Evolutionary conservation across 2,888 invertebrate species (phyloP).

Genomic region (Platerodrilus igneus): DNA sequence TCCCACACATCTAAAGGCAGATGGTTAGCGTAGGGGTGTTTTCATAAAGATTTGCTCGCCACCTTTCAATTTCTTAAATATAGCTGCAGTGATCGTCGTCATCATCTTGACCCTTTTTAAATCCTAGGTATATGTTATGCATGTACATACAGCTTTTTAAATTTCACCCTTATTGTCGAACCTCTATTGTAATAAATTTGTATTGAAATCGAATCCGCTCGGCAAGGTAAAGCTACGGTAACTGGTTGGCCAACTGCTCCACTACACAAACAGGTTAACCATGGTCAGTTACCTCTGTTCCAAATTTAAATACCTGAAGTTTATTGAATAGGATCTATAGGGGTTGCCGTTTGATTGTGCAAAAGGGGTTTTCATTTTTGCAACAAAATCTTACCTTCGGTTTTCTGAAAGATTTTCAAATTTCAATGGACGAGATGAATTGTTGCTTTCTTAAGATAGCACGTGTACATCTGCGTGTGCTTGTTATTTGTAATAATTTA

Average conservation of each 20-base stretch:
- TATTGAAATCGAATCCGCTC: slow-evolving; percentile 10
- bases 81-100: slow-evolving; percentile 21
- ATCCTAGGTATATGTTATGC: slow-evolving; percentile 3
- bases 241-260: slow-evolving; percentile 4
- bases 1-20: slow-evolving; percentile 54
- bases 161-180: slow-evolving; percentile 2
- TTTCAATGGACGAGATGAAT: too few species aligned
- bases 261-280: slow-evolving; percentile 18
- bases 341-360: slow-evolving; percentile 16
- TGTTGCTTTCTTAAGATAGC: too few species aligned
- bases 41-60: slow-evolving; percentile 25
- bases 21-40: slow-evolving; percentile 46
- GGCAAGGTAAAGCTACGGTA: slow-evolving; percentile 19
- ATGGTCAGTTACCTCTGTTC: slow-evolving; percentile 20
- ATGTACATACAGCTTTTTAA: slow-evolving; percentile 2
- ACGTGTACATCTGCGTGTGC: too few species aligned
- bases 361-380: too few species aligned
- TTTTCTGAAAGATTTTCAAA: too few species aligned
- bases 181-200: background rate
- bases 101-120: slow-evolving; percentile 21
- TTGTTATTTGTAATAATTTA: too few species aligned
- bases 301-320: slow-evolving; percentile 18
- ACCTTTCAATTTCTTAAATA: slow-evolving; percentile 22
- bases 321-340: too few species aligned
- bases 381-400: too few species aligned